phyloP scores from a whole-genome alignment of 2,113 vertebrate species.

The Lycaon pictus region DNA sequence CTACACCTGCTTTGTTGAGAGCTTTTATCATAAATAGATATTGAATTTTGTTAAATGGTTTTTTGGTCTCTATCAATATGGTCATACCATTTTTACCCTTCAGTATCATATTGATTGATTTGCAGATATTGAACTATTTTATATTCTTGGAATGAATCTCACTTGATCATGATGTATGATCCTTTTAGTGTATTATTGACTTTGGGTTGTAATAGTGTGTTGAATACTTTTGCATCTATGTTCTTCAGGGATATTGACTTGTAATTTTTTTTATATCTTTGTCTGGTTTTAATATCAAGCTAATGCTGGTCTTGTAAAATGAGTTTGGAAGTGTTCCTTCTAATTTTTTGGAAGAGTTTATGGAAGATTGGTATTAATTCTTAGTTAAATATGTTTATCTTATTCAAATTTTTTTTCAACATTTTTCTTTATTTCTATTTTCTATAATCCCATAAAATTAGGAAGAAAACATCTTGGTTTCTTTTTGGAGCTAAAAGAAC shows the following conservation, averaged over 20 bases:
- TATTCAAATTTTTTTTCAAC: slow-evolving; percentile 20
- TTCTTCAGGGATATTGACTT: neutral
- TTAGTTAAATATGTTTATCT: slow-evolving; percentile 23
- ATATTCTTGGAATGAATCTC: neutral
- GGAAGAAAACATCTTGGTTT: neutral
- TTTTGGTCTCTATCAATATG: neutral
- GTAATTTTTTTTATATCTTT: neutral
- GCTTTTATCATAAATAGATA: neutral
- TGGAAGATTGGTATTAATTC: neutral
- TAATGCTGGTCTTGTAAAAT: neutral
- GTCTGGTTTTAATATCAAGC: neutral
- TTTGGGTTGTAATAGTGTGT: neutral
- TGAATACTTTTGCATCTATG: neutral
- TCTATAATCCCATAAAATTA: neutral
- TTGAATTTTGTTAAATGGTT: neutral
- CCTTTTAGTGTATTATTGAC: neutral
- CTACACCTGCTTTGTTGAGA: neutral
- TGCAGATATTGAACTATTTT: neutral
- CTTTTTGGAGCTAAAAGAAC: neutral
- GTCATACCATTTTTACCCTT: neutral
- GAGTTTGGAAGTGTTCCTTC: neutral
- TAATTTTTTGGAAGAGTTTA: neutral
- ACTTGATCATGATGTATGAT: neutral
- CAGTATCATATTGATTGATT: neutral
- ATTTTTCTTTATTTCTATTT: slow-evolving; percentile 1